phyloP scores from a whole-genome alignment of 1,140 invertebrate species.

The Ceratina japonica region DNA sequence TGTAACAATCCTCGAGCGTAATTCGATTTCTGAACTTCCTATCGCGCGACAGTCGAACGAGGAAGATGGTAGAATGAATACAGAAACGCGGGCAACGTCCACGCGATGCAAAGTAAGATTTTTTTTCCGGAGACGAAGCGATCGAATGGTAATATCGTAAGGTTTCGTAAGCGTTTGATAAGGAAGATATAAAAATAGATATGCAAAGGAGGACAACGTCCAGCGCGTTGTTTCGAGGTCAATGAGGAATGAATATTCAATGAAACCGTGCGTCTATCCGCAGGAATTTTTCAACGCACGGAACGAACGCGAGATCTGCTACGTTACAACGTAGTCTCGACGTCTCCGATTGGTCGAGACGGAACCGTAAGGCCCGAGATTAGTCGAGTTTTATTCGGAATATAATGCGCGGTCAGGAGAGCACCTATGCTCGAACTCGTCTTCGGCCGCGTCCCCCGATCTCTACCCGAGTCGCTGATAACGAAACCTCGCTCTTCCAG shows the following conservation, averaged over 20 bases:
- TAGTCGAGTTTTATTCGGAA: too few relatives aligned
- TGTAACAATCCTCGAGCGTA: neutral
- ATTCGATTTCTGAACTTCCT: too few relatives aligned
- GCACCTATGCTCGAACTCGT: too few relatives aligned
- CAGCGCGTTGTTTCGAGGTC: slow-evolving; percentile 31
- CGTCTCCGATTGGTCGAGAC: neutral
- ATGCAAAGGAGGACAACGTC: slow-evolving; percentile 24
- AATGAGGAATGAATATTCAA: slow-evolving; percentile 22
- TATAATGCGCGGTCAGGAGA: too few relatives aligned
- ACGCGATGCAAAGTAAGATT: neutral
- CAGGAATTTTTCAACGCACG: slow-evolving; percentile 14
- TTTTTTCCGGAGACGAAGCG: too few relatives aligned
- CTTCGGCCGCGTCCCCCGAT: too few relatives aligned
- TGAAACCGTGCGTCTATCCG: neutral
- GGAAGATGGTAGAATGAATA: too few relatives aligned
- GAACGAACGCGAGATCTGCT: too few relatives aligned
- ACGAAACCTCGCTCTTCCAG: slow-evolving; percentile 37
- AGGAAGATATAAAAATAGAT: slow-evolving; percentile 23
- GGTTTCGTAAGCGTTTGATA: slow-evolving; percentile 9
- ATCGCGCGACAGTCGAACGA: too few relatives aligned
- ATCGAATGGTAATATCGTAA: neutral
- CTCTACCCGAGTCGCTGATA: slow-evolving; percentile 20
- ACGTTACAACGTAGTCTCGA: too few relatives aligned
- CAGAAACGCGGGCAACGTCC: neutral
- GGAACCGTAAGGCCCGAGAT: too few relatives aligned